Evolutionary conservation across 2,888 invertebrate genomes (phyloP).

Genomic region (Lampropteryx suffumata): DNA sequence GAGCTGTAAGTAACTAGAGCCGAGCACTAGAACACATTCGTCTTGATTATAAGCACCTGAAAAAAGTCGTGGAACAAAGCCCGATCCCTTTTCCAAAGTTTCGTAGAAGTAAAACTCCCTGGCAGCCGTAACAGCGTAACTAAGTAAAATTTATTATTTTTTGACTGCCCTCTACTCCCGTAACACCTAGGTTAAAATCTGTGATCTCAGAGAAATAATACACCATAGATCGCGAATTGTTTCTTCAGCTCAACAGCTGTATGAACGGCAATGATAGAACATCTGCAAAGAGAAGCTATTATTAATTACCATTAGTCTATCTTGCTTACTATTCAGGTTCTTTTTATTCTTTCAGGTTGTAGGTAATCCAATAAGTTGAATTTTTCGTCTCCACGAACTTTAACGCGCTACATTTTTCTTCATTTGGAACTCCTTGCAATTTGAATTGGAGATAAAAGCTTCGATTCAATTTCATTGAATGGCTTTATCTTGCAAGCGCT

Average conservation of each 20-base stretch:
- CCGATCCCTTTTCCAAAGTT: conserved; percentile 26
- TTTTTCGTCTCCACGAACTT: conserved; percentile 19
- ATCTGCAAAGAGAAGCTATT: too few species aligned
- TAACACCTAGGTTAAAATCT: neutral
- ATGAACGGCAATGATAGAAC: neutral
- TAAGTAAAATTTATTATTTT: conserved; percentile 52
- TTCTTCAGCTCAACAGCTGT: neutral
- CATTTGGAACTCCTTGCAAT: conserved; percentile 32
- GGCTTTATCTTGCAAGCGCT: conserved; percentile 7
- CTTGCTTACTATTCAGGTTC: too few species aligned
- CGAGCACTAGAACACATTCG: conserved; percentile 1
- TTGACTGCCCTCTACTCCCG: conserved; percentile 31
- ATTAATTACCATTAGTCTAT: neutral
- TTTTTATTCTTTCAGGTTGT: too few species aligned
- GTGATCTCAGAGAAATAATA: conserved; percentile 1
- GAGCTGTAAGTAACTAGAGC: neutral
- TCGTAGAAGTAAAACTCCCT: conserved; percentile 19
- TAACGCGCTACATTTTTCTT: conserved; percentile 41
- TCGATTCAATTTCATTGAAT: conserved; percentile 26
- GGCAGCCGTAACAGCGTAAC: conserved; percentile 13
- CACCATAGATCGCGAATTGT: neutral
- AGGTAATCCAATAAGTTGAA: conserved; percentile 1
- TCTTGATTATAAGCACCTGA: conserved; percentile 11
- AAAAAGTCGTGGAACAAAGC: conserved; percentile 10
- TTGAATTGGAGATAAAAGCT: conserved; percentile 26